Conservation (phyloP, 2,797 vertebrate genomes). For the Poecilia velifera region DNA sequence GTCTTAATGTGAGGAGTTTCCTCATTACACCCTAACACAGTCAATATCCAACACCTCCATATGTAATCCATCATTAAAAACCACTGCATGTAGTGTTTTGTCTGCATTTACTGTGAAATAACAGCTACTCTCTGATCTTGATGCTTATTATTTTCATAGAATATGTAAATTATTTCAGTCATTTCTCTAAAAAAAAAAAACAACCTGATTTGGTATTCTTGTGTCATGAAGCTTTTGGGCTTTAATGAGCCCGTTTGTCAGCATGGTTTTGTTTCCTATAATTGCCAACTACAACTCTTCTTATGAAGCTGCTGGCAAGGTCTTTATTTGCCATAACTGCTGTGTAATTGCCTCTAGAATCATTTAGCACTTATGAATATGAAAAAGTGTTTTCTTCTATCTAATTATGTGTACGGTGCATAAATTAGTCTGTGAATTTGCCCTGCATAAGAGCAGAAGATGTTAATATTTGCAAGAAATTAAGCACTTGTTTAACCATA, state of each 20-base stretch:
- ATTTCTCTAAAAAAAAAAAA: not conserved
- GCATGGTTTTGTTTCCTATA: not conserved
- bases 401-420: constrained; percentile 7
- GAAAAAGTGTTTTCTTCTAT: constrained; percentile 6
- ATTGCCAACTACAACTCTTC: constrained; percentile 1
- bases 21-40: not conserved
- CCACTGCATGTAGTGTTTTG: not conserved
- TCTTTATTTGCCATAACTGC: constrained; percentile 5
- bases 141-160: not conserved
- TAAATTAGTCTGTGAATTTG: constrained; percentile 1
- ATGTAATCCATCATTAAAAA: not conserved
- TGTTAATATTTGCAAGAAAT: not conserved
- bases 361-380: constrained; percentile 5
- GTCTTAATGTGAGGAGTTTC: not conserved
- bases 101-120: not conserved
- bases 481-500: not conserved
- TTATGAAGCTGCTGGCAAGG: not conserved
- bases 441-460: not conserved
- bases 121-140: no score
- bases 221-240: not conserved
- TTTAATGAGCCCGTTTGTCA: not conserved
- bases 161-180: not conserved
- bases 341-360: constrained; percentile 1
- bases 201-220: not conserved
- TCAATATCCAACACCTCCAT: not conserved